Conservation (phyloP, 2,888 invertebrate species). For the Hanleya hanleyi region DNA sequence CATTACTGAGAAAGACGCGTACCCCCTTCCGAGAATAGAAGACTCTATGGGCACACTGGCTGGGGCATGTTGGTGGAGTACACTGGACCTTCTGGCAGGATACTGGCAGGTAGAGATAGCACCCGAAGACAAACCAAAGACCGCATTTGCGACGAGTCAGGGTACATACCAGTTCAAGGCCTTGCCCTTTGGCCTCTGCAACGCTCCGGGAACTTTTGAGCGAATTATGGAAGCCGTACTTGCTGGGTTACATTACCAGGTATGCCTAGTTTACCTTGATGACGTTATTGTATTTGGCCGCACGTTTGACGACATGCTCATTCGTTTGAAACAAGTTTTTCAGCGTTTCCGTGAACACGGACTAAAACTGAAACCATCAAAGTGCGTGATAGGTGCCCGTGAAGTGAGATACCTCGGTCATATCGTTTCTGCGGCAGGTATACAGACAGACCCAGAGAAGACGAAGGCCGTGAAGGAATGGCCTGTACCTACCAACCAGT, state of each 20-base stretch:
- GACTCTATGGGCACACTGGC: too few relatives aligned
- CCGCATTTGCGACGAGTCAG: conserved; percentile 30
- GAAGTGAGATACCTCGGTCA: conserved; percentile 25
- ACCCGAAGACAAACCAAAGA: conserved; percentile 33
- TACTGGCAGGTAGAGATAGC: conserved; percentile 47
- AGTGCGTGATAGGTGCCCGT: conserved; percentile 39
- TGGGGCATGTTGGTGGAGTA: conserved; percentile 34
- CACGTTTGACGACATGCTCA: too few relatives aligned
- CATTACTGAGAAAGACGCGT: conserved; percentile 36
- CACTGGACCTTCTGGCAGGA: conserved; percentile 38
- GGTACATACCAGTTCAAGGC: too few relatives aligned
- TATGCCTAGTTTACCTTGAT: too few relatives aligned
- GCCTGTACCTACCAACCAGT: neutral
- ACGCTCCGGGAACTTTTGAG: too few relatives aligned
- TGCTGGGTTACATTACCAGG: too few relatives aligned
- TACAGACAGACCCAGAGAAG: conserved; percentile 16
- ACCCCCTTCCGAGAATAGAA: too few relatives aligned
- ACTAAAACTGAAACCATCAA: conserved; percentile 44
- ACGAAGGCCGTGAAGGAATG: conserved; percentile 1
- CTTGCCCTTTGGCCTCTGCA: too few relatives aligned
- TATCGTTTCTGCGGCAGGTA: conserved; percentile 9
- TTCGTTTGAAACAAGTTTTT: too few relatives aligned
- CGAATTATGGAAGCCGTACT: too few relatives aligned
- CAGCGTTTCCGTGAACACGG: too few relatives aligned
- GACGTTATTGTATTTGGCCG: too few relatives aligned